Evolutionary conservation across 2,797 vertebrate genomes (phyloP), one percentile per base, ranked within the genome.

Genomic region (Pipistrellus nathusii): DNA sequence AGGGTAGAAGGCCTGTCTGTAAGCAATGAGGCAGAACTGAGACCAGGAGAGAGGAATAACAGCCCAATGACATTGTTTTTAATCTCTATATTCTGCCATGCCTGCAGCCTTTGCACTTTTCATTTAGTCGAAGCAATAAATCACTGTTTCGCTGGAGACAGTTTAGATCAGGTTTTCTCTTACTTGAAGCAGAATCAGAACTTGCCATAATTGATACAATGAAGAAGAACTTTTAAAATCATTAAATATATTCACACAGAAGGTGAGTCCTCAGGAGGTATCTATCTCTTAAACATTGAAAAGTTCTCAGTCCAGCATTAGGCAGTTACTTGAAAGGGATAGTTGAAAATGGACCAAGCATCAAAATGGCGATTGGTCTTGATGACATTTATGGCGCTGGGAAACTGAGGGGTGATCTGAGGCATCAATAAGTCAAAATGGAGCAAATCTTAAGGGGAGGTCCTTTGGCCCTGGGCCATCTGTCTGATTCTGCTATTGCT

Each of bases 41-140:
- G 46, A 76, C 12, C 41, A 11, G 12, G 57, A 80, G 13, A 18
- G 23, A 90, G n/a, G 38, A 84, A 64, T 15, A 92, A 55, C 5
- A 41, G 27, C 0, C 15, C 32, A 35, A 4, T 62, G 80, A 71
- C 72, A 82, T 1, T 51, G 69, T 62, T 68, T 72, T 91, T 80
- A 30, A 51, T 90, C n/a, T 83, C 46, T 90, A 72, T 41, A 77
- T n/a, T 83, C 44, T 57, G 3, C 59, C 46, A 51, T 87, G 68
- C 32, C 44, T 75, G 44, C 85, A 75, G 46, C 81, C 53, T 92
- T 71, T 88, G 48, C 4, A 44, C 46, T 90, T 85, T 72, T 90
- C 75, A 94, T 94, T 91, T 83, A 68, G 17, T 68, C 51, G 64
- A 27, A 30, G 10, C 38, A 72, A 88, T 94, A 94, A 85, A 93